These are phyloP conservation scores for Microcebus ravelobensis DNA, from an alignment of 2,113 vertebrate genomes.

Conservation along the genomic window DNA sequence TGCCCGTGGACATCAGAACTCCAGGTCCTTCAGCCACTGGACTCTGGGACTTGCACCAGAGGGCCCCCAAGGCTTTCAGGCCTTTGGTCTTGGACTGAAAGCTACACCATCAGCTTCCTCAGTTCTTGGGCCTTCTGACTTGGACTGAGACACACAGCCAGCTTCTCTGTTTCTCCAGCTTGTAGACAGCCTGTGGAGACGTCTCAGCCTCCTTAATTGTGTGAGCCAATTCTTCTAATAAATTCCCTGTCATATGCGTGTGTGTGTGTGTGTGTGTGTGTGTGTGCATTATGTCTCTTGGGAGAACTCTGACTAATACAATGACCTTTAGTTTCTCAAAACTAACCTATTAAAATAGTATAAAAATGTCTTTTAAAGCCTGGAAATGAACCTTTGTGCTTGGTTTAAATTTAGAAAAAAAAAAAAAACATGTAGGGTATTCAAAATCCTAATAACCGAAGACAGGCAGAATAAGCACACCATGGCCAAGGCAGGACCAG, in stretches of 20 bases:
- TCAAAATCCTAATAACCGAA: not conserved
- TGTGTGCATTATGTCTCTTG: not conserved
- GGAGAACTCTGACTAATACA: not conserved
- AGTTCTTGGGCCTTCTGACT: not conserved
- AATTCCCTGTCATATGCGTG: not conserved
- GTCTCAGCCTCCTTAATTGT: not conserved
- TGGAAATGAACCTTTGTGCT: conserved; percentile 2
- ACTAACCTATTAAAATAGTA: not conserved
- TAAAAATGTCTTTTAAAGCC: not conserved
- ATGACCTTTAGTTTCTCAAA: conserved; percentile 2
- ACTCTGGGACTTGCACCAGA: not conserved
- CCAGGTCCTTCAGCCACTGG: not conserved
- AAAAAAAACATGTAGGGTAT: not conserved
- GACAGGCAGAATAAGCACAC: not conserved
- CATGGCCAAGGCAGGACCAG: not conserved
- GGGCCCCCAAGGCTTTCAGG: not conserved
- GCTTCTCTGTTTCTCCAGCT: not conserved
- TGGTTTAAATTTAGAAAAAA: not conserved
- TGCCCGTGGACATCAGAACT: not conserved
- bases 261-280: too few species aligned
- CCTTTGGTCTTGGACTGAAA: not conserved
- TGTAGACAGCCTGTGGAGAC: too few species aligned
- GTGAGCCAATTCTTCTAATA: not conserved
- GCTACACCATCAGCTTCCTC: not conserved
- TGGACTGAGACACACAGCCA: not conserved